A percentile compares a stretch with the other conserved stretches of the same genome.
Conservation (phyloP, 2,888 invertebrate genomes). For the Aspidiotus destructor region DNA sequence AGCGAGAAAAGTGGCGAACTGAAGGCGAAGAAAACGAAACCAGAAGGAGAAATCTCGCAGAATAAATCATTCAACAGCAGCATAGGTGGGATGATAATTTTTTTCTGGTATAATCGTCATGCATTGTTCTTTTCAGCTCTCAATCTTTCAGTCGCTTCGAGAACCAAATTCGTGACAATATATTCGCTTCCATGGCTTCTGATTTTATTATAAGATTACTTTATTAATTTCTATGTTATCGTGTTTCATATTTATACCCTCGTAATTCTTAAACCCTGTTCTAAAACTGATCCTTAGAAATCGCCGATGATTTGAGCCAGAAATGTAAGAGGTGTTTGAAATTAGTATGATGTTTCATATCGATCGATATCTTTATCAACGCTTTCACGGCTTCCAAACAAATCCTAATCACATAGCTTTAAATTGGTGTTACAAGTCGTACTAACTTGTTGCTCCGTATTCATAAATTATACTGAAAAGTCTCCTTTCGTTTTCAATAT, state of each 20-base stretch:
- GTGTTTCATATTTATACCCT: too few species aligned
- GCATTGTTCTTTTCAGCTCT: neutral
- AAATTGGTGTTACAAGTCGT: neutral
- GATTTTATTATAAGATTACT: too few species aligned
- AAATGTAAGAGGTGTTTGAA: too few species aligned
- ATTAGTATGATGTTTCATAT: too few species aligned
- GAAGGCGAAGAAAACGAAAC: slow-evolving; percentile 34
- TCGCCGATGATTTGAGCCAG: too few species aligned
- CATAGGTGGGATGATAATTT: slow-evolving; percentile 54
- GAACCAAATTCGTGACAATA: neutral
- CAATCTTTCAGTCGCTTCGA: neutral
- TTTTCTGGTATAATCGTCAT: too few species aligned
- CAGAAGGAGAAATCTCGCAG: slow-evolving; percentile 45
- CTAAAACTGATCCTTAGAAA: too few species aligned
- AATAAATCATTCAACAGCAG: slow-evolving; percentile 62
- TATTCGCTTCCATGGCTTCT: neutral
- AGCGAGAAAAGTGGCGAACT: slow-evolving; percentile 47
- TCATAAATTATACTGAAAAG: neutral
- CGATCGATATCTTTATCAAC: too few species aligned
- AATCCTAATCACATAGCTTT: neutral
- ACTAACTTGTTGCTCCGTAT: neutral
- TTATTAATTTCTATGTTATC: too few species aligned
- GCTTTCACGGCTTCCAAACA: too few species aligned
- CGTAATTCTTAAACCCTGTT: too few species aligned
- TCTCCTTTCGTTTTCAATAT: slow-evolving; percentile 9